Base-by-base conservation (phyloP, 2,888 invertebrate species). In the Dendrolimus houi region DNA sequence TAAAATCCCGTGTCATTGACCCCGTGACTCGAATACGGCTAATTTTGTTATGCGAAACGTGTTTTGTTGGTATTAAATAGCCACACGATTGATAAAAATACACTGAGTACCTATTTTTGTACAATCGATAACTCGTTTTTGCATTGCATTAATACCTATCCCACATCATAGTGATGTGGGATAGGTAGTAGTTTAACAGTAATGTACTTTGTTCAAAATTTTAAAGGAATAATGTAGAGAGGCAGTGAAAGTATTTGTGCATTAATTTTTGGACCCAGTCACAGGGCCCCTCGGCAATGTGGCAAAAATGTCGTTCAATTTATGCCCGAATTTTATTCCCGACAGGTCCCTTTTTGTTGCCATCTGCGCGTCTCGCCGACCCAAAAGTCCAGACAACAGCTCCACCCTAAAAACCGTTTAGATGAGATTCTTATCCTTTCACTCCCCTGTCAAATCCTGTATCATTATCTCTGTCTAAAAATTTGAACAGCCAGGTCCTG, bases 371-470 rank as follows among this genome's bases (percentile, higher is more conserved):
- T 76, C 79, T 78, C 76, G 75, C 74, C 80, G 77, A 71, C 77
- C 81, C 82, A 72, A 83, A 81, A 82, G 75, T 86, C 87, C 87
- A 88, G 87, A 88, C 89, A 47, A 47, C 12, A 85, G 85, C 90
- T 89, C 90, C 90, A 89, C 90, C 90, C 90, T 88, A 87, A 87
- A 86, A 88, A 87, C 85, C 79, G 84, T 86, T 88, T 87, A 85
- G 79, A 78, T 73, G 71, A 75, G 74, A 76, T 80, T 83, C 81
- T 75, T 82, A 81, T 79, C 79, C 86, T 74, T 81, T 89, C 85
- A 72, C 85, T 79, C 89, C 69, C 77, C 67, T 71, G 76, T 79
- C 79, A 79, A 77, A 79, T 76, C 70, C 65, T 65, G 76, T 87
- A 83, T 74, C 66, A 78, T 76, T 77, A 75, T 87, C 89, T 81